These are phyloP conservation scores for Vireo griseus DNA, from an alignment of 2,797 vertebrate genomes.

Conservation along the genomic window DNA sequence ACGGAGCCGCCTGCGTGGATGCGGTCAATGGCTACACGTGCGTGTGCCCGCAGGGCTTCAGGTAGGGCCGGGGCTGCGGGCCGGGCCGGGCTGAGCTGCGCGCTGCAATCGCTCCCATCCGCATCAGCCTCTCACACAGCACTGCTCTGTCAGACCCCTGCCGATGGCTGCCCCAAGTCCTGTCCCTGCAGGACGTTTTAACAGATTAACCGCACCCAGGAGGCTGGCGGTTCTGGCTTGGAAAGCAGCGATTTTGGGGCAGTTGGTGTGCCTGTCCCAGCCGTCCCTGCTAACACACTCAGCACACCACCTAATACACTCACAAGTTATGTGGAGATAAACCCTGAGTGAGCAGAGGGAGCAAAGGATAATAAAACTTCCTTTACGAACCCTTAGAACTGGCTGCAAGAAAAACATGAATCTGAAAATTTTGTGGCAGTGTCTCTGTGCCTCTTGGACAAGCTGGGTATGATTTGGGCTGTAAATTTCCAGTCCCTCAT, in stretches of 20 bases:
- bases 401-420: neutral
- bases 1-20: slow-evolving; percentile 89
- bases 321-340: neutral
- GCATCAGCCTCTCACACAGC: neutral
- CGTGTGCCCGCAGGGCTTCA: slow-evolving; percentile 91
- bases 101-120: neutral
- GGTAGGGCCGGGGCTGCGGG: slow-evolving; percentile 68
- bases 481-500: slow-evolving; percentile 2
- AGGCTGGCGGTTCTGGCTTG: neutral
- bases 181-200: neutral
- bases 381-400: neutral
- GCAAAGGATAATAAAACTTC: neutral
- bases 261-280: neutral
- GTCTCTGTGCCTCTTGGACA: neutral
- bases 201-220: neutral
- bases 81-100: rapidly evolving
- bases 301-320: neutral
- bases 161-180: neutral
- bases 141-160: rapidly evolving
- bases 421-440: neutral
- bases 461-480: neutral
- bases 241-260: neutral
- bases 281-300: neutral
- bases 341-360: neutral
- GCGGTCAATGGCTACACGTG: slow-evolving; percentile 91